Evolutionary conservation across 1,140 invertebrate species (phyloP).

Genomic region (Pantala flavescens): DNA sequence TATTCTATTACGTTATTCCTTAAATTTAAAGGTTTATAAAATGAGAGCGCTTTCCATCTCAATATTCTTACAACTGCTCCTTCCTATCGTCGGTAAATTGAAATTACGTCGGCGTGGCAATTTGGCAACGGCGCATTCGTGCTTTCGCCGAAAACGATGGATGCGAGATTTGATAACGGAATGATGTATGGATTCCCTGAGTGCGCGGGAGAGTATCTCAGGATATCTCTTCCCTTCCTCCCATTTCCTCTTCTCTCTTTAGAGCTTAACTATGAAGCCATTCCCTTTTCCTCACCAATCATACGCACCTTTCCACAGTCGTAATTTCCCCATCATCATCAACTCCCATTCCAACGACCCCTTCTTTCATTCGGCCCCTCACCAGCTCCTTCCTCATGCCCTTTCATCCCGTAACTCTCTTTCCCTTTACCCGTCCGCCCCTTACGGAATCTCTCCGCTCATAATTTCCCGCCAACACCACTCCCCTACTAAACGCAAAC

Average conservation of each 20-base stretch:
- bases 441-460: background rate
- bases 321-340: background rate
- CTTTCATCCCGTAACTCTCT: background rate
- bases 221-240: conserved; percentile 8
- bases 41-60: too few relatives aligned
- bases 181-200: conserved; percentile 9
- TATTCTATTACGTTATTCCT: too few relatives aligned
- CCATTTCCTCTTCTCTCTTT: background rate
- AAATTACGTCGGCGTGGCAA: background rate
- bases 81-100: background rate
- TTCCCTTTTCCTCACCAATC: conserved; percentile 5
- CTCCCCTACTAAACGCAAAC: background rate
- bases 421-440: background rate
- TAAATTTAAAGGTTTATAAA: too few relatives aligned
- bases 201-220: background rate
- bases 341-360: background rate
- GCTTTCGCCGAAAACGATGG: conserved; percentile 7
- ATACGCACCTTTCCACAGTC: conserved; percentile 7
- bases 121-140: background rate
- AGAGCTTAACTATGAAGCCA: background rate
- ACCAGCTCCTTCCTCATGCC: background rate
- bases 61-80: background rate
- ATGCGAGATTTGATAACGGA: background rate
- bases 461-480: background rate
- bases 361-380: background rate